Evolutionary conservation across 2,888 invertebrate genomes (phyloP).

Genomic region (Meteorus cinctellus): DNA sequence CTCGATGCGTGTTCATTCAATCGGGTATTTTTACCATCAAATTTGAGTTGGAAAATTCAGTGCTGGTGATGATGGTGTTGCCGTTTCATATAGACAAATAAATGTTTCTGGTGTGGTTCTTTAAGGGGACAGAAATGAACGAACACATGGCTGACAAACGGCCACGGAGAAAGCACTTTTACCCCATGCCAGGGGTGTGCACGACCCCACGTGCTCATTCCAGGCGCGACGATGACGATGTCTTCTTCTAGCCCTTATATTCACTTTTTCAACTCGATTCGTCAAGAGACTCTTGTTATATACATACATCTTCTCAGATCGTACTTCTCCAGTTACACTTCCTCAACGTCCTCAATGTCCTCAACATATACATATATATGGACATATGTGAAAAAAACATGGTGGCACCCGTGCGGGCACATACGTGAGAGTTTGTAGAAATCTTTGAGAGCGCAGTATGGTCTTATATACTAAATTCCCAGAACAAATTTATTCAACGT

Average conservation of each 20-base stretch:
- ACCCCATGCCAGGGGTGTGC: conserved; percentile 61
- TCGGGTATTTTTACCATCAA: neutral
- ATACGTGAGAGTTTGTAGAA: conserved; percentile 41
- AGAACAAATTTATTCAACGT: conserved; percentile 46
- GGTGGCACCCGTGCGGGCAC: conserved; percentile 36
- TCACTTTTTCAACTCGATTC: neutral
- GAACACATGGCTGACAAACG: conserved; percentile 70
- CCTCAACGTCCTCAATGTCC: conserved; percentile 39
- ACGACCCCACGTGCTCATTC: conserved; percentile 63
- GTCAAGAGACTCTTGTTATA: conserved; percentile 21
- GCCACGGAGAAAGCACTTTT: conserved; percentile 68
- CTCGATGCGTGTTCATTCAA: neutral
- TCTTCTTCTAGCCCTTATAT: conserved; percentile 18
- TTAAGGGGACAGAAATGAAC: conserved; percentile 47
- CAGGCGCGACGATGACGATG: conserved; percentile 29
- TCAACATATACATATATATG: neutral
- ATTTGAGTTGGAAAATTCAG: neutral
- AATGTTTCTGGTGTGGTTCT: conserved; percentile 34
- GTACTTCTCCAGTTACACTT: conserved; percentile 61
- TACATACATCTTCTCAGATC: conserved; percentile 48
- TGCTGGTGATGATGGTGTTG: neutral
- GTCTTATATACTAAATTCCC: conserved; percentile 40
- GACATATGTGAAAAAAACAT: conserved; percentile 42
- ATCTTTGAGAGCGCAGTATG: conserved; percentile 46
- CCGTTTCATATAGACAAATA: neutral